Evolutionary conservation across 2,888 invertebrate genomes (phyloP).

Genomic region (Caradrina clavipalpis): DNA sequence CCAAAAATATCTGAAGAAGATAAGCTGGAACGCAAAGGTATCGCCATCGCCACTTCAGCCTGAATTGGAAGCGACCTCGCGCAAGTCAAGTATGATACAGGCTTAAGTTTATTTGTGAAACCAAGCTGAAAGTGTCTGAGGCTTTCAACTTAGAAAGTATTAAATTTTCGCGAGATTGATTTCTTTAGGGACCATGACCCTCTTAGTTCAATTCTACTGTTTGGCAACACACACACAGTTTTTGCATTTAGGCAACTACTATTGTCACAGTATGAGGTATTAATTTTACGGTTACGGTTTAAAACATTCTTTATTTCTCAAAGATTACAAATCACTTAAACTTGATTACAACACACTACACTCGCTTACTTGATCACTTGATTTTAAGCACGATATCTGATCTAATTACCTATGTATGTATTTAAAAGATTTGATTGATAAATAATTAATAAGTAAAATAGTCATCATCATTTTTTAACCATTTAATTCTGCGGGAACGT

Average conservation of each 20-base stretch:
- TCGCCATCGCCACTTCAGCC: background rate
- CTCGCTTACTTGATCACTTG: too few relatives aligned
- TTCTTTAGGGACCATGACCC: conserved; percentile 60
- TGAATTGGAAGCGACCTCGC: conserved; percentile 1
- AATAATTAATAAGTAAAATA: too few relatives aligned
- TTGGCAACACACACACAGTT: background rate
- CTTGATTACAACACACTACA: too few relatives aligned
- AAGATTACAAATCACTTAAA: too few relatives aligned
- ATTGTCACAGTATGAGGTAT: background rate
- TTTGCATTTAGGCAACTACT: background rate
- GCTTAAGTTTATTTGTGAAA: conserved; percentile 17
- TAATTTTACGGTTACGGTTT: too few relatives aligned
- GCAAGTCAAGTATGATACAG: conserved; percentile 24
- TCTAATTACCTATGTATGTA: background rate
- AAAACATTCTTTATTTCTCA: too few relatives aligned
- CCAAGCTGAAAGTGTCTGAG: conserved; percentile 41
- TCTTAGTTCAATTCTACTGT: conserved; percentile 24
- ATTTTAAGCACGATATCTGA: too few relatives aligned
- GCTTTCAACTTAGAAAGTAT: conserved; percentile 44
- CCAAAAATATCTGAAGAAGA: background rate
- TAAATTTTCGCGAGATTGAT: conserved; percentile 61
- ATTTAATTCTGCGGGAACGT: too few relatives aligned
- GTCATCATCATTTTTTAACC: too few relatives aligned
- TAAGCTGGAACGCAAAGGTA: background rate
- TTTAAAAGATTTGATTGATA: too few relatives aligned